phyloP scores from a whole-genome alignment of 2,797 vertebrate species.

The Oreortyx pictus region DNA sequence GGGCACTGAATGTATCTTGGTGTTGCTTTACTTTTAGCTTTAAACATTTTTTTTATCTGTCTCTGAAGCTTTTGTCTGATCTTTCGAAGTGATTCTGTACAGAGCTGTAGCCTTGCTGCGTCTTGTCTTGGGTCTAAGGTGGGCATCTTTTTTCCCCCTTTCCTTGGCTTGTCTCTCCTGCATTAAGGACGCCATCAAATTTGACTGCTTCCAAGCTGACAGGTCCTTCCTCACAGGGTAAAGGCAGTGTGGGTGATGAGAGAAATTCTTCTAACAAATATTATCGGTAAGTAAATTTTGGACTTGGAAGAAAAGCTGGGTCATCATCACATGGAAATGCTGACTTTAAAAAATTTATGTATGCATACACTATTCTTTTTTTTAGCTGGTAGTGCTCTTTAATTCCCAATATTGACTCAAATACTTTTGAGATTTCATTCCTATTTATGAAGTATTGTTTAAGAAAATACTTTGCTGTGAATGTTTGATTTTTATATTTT shows the following conservation, averaged over 20 bases:
- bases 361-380: not conserved
- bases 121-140: constrained; percentile 68
- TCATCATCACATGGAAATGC: not conserved
- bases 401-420: not conserved
- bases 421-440: not conserved
- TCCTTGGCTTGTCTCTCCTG: constrained; percentile 69
- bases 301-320: not conserved
- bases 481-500: not conserved
- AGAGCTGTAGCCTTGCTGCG: constrained; percentile 23
- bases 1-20: not conserved
- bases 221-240: constrained; percentile 82
- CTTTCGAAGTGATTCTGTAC: constrained; percentile 50
- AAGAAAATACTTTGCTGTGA: not conserved
- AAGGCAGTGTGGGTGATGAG: constrained; percentile 83
- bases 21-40: constrained; percentile 13
- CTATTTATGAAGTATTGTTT: not conserved
- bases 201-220: constrained; percentile 81
- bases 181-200: constrained; percentile 81
- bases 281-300: constrained; percentile 79
- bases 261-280: constrained; percentile 84
- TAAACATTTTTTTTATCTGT: not conserved
- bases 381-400: not conserved
- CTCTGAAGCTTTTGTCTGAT: constrained; percentile 44
- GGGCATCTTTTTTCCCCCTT: constrained; percentile 64
- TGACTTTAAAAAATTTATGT: not conserved